phyloP scores from a whole-genome alignment of 2,113 vertebrate genomes.

The Chaenocephalus aceratus region DNA sequence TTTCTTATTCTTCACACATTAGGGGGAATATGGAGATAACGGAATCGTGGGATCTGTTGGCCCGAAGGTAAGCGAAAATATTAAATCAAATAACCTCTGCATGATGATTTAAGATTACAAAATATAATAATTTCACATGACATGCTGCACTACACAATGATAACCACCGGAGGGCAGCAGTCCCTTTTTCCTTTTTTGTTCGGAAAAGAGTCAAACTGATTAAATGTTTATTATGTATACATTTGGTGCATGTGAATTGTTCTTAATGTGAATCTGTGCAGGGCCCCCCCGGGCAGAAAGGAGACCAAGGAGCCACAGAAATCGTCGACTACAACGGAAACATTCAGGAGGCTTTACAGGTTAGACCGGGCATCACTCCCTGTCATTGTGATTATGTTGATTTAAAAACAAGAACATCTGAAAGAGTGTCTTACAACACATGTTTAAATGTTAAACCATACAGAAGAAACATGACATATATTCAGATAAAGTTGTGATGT shows the following conservation, averaged over 20 bases:
- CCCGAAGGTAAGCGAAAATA: slow-evolving; percentile 85
- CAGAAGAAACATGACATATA: background rate
- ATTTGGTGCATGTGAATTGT: background rate
- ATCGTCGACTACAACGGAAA: slow-evolving; percentile 99
- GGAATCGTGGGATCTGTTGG: slow-evolving; percentile 89
- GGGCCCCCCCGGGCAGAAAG: slow-evolving; percentile 97
- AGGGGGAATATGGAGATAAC: slow-evolving; percentile 94
- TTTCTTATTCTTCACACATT: slow-evolving; percentile 37
- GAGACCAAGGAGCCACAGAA: slow-evolving; percentile 95
- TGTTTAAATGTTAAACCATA: background rate
- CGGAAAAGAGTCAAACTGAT: background rate
- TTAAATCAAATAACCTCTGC: background rate
- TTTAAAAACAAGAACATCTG: background rate
- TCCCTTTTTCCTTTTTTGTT: background rate
- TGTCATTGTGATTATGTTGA: background rate
- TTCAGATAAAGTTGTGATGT: background rate
- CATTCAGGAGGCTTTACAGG: slow-evolving; percentile 98
- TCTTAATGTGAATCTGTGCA: slow-evolving; percentile 60
- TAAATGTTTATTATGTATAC: background rate
- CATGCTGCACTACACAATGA: no score
- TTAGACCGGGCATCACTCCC: slow-evolving; percentile 66
- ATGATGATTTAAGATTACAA: background rate
- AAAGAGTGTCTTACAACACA: background rate
- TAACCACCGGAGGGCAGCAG: slow-evolving; percentile 61
- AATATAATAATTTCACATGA: background rate